Conservation (phyloP, 1,140 invertebrate genomes). For the Macrobrachium rosenbergii region DNA sequence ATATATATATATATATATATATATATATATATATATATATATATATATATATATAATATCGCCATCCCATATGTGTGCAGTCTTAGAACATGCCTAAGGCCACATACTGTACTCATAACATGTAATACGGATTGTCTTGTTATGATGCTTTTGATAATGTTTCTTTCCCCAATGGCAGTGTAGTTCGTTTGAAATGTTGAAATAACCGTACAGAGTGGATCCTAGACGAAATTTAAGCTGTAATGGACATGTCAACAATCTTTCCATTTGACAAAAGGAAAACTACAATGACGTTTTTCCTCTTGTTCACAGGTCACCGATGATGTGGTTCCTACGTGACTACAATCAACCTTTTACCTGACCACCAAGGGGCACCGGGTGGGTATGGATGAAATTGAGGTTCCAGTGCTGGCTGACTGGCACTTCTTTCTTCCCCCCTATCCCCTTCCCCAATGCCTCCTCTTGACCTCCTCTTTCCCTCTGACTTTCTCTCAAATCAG, state of each 20-base stretch:
- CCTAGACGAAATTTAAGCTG: no score
- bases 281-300: neutral
- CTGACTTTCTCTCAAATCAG: neutral
- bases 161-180: neutral
- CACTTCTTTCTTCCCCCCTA: neutral
- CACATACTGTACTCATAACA: neutral
- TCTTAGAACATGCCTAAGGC: neutral
- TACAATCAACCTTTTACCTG: conserved; percentile 13
- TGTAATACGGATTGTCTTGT: neutral
- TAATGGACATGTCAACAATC: neutral
- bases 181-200: no score
- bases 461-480: neutral
- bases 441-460: neutral
- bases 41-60: neutral
- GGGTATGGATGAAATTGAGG: neutral
- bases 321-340: conserved; percentile 28
- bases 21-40: conserved; percentile 22
- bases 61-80: neutral
- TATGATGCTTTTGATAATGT: neutral
- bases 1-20: conserved; percentile 15
- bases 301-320: neutral
- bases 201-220: no score
- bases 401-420: no score
- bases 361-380: conserved; percentile 12
- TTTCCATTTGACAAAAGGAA: neutral